Percentiles rank a stretch among this genome's conserved stretches.
Conservation (phyloP, 2,888 invertebrate species). For the Drosophila paramelanica region DNA sequence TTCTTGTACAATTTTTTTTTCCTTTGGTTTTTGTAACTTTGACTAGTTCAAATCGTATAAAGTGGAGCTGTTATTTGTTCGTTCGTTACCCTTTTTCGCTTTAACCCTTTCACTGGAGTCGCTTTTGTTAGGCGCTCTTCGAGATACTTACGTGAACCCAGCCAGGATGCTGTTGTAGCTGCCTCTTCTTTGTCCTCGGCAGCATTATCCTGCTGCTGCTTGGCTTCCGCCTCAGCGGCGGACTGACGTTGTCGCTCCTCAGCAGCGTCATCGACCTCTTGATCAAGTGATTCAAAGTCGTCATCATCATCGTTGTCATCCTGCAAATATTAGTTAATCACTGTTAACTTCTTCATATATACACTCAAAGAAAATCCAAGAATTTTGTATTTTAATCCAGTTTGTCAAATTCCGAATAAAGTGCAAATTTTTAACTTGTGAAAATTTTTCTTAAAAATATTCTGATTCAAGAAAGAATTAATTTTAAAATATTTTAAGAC, state of each 20-base stretch:
- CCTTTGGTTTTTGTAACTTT: not conserved
- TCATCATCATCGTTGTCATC: conserved; percentile 84
- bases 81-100: conserved; percentile 9
- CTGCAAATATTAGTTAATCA: conserved; percentile 8
- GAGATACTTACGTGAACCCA: conserved; percentile 82
- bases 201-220: conserved; percentile 14
- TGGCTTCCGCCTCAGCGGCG: conserved; percentile 40
- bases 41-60: conserved; percentile 15
- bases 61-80: conserved; percentile 50
- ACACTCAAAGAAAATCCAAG: too few species aligned
- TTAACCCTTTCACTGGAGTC: conserved; percentile 46
- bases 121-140: not conserved
- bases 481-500: too few species aligned
- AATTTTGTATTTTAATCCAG: too few species aligned
- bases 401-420: too few species aligned
- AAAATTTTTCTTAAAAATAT: too few species aligned
- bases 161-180: conserved; percentile 74
- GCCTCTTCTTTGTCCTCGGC: conserved; percentile 54
- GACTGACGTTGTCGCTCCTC: conserved; percentile 81
- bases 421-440: too few species aligned
- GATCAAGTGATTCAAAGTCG: conserved; percentile 82
- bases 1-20: conserved; percentile 76
- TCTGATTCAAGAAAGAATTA: too few species aligned
- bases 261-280: conserved; percentile 83
- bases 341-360: too few species aligned